Conservation (phyloP, 2,113 vertebrate species). For the Odocoileus virginianus region DNA sequence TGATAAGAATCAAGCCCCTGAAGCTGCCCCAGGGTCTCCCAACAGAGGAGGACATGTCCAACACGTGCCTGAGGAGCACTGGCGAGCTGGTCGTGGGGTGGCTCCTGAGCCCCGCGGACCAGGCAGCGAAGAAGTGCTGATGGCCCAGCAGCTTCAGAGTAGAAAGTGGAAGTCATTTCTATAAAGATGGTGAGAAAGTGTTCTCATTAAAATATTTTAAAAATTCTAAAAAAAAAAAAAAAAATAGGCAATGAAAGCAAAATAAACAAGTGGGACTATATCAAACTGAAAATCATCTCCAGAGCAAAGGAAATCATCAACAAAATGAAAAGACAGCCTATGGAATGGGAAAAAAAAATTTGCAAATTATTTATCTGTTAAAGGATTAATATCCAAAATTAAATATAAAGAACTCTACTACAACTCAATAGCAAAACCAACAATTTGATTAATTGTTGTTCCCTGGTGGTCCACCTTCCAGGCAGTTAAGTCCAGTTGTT, state of each 20-base stretch:
- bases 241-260: neutral
- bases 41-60: constrained; percentile 86
- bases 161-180: neutral
- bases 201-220: constrained; percentile 43
- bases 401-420: neutral
- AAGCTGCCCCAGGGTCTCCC: constrained; percentile 92
- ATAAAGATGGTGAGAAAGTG: neutral
- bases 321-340: neutral
- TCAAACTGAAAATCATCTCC: neutral
- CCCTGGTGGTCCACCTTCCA: neutral
- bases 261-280: neutral
- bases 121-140: constrained; percentile 69
- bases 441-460: neutral
- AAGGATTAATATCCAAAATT: neutral
- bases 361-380: neutral
- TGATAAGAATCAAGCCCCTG: constrained; percentile 93
- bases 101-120: constrained; percentile 77
- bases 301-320: neutral
- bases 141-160: neutral
- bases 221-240: no score
- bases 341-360: neutral
- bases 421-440: neutral
- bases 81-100: constrained; percentile 89
- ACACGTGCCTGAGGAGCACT: constrained; percentile 84
- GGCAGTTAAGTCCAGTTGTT: neutral